Evolutionary conservation across 1,140 invertebrate genomes (phyloP), one percentile per base, ranked within the genome.

Genomic region (Caerostris darwini): DNA sequence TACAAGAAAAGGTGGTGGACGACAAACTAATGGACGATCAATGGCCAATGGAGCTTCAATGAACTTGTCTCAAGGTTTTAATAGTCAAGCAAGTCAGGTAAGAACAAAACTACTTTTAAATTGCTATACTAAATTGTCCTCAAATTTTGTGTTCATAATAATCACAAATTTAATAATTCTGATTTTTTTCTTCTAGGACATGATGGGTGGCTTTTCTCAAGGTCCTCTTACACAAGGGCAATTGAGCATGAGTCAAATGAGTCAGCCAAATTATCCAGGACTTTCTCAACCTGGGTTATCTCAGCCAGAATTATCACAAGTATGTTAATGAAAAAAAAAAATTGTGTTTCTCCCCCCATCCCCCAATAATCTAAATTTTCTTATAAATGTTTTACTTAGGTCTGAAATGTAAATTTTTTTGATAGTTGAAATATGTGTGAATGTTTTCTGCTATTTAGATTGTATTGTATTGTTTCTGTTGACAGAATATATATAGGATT

Each of bases 301-400:
- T 4, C 96, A 97, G 95, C 95, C 96, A 89, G 96, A 96, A 94
- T 96, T 97, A 7, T 97, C 96, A 90, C 96, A 97, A 96, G 96
- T 96, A 94, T 67, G 93, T 95, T 71, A 12, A 10, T 14, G 12
- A 10, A 64, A 61, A 19, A 92, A 61, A 58, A 64, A 61, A 89
- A 86, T 77, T 3, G 10, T 57, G 3, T 14, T 54, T 90, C 5
- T 69, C 7, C 14, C 19, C 19, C 7, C 17, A 53, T 57, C 54
- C 12, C 64, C 34, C 34, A 34, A 34, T 34, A 34, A 34, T 34
- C 34, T 34, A 34, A 34, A 34, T 34, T 34, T 34, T 34, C 34
- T 34, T 34, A 34, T 34, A 34, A 34, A 34, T 34, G 34, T 34
- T 34, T 34, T 34, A 34, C 34, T 34, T 34, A 2, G 34, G 34